Conservation (phyloP, 2,797 vertebrate species). For the Denticeps clupeoides region DNA sequence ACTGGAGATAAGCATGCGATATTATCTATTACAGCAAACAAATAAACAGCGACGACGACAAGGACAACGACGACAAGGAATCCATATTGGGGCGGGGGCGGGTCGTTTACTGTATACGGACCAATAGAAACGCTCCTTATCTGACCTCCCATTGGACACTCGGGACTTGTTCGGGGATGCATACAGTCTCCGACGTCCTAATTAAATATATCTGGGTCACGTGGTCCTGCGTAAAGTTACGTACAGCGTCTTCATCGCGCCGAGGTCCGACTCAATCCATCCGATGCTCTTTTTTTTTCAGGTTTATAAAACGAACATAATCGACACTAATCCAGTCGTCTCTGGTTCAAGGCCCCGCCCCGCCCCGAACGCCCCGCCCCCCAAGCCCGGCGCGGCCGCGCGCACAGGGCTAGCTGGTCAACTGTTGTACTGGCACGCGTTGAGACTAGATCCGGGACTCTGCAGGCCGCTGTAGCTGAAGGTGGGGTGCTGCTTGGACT, state of each 20-base stretch:
- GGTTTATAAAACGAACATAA: neutral
- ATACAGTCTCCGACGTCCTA: too few relatives aligned
- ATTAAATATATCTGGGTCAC: neutral
- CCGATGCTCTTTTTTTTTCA: neutral
- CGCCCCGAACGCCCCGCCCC: slow-evolving; percentile 32
- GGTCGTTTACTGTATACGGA: neutral
- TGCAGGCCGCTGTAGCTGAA: slow-evolving; percentile 92
- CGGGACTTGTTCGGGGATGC: too few relatives aligned
- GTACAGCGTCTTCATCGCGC: too few relatives aligned
- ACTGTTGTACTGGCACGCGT: slow-evolving; percentile 97
- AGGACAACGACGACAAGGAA: slow-evolving; percentile 22
- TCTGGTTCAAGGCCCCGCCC: slow-evolving; percentile 10
- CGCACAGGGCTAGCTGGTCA: slow-evolving; percentile 67
- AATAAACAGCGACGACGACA: slow-evolving; percentile 23
- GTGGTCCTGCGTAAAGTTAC: slow-evolving; percentile 18
- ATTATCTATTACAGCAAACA: slow-evolving; percentile 41
- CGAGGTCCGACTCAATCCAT: too few relatives aligned
- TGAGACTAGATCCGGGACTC: slow-evolving; percentile 82
- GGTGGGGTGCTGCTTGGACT: slow-evolving; percentile 92
- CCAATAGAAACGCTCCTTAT: neutral
- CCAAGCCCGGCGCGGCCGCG: too few relatives aligned
- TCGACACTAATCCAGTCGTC: slow-evolving; percentile 65
- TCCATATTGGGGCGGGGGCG: slow-evolving; percentile 17
- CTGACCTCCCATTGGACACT: neutral
- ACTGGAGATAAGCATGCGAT: slow-evolving; percentile 56